Evolutionary conservation across 2,113 vertebrate species (phyloP).

Genomic region (Hiodon tergisus): DNA sequence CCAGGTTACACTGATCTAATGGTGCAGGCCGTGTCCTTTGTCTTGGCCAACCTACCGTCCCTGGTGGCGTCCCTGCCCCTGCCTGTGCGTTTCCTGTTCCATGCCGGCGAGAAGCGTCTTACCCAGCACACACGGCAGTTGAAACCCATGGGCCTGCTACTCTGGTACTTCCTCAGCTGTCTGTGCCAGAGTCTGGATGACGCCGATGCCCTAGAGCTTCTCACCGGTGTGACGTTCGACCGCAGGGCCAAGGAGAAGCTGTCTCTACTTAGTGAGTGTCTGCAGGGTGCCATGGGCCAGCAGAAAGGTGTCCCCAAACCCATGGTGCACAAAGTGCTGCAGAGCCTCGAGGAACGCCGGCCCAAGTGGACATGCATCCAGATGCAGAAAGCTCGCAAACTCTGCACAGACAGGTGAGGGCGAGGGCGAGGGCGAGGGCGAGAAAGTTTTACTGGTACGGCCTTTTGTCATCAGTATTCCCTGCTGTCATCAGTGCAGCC

Average conservation of each 20-base stretch:
- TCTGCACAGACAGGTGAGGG: slow-evolving; percentile 79
- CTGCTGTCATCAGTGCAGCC: too few species aligned
- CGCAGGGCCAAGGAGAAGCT: slow-evolving; percentile 77
- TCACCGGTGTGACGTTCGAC: slow-evolving; percentile 73
- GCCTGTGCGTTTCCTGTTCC: slow-evolving; percentile 85
- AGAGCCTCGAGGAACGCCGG: slow-evolving; percentile 75
- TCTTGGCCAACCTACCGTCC: slow-evolving; percentile 85
- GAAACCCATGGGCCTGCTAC: slow-evolving; percentile 77
- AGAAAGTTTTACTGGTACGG: neutral
- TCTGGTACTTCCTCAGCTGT: slow-evolving; percentile 79
- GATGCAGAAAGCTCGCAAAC: slow-evolving; percentile 76
- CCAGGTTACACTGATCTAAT: slow-evolving; percentile 69
- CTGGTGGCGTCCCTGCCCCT: slow-evolving; percentile 84
- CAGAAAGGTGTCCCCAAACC: slow-evolving; percentile 73
- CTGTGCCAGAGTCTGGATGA: slow-evolving; percentile 81
- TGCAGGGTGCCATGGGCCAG: slow-evolving; percentile 73
- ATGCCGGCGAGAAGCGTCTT: slow-evolving; percentile 79
- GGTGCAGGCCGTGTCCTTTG: slow-evolving; percentile 81
- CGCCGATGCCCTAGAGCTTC: slow-evolving; percentile 70
- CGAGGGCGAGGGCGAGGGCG: neutral
- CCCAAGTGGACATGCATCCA: slow-evolving; percentile 85
- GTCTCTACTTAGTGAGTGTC: slow-evolving; percentile 73
- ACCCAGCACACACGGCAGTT: slow-evolving; percentile 75
- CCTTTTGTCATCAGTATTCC: too few species aligned
- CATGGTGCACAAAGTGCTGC: slow-evolving; percentile 74